phyloP scores from a whole-genome alignment of 1,140 invertebrate genomes.

The Drosophila ambigua region DNA sequence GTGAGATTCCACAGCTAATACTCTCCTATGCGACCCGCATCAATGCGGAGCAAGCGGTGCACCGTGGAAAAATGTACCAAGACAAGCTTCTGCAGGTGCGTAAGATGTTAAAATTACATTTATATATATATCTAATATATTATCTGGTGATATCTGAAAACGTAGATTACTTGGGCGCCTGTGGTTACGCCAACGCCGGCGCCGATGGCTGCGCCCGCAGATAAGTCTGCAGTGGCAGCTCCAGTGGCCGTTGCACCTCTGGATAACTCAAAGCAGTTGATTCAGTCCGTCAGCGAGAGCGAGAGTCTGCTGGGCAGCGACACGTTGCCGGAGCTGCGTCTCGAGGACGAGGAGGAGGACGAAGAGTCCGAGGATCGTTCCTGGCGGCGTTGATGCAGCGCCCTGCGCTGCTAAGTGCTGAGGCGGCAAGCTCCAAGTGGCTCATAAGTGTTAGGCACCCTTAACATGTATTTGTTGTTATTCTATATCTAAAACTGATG shows the following conservation, averaged over 20 bases:
- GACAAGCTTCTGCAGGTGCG: slow-evolving; percentile 80
- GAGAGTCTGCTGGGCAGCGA: slow-evolving; percentile 70
- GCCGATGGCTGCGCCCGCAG: slow-evolving; percentile 62
- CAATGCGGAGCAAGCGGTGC: slow-evolving; percentile 83
- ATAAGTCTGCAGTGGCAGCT: slow-evolving; percentile 34
- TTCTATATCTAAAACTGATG: slow-evolving; percentile 63
- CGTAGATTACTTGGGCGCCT: slow-evolving; percentile 78
- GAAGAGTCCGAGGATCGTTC: slow-evolving; percentile 83
- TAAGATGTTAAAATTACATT: neutral
- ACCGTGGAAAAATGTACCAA: slow-evolving; percentile 82
- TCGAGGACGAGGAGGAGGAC: slow-evolving; percentile 83
- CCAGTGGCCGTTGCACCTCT: slow-evolving; percentile 18
- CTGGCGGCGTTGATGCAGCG: slow-evolving; percentile 82
- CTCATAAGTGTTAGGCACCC: slow-evolving; percentile 59
- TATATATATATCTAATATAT: neutral
- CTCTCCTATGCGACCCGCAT: slow-evolving; percentile 81
- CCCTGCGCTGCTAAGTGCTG: slow-evolving; percentile 38
- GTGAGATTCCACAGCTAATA: slow-evolving; percentile 79
- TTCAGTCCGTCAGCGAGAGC: slow-evolving; percentile 70
- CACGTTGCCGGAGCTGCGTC: slow-evolving; percentile 75
- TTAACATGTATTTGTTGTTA: slow-evolving; percentile 76
- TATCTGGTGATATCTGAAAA: neutral
- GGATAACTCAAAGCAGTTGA: slow-evolving; percentile 62
- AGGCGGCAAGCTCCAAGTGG: slow-evolving; percentile 45
- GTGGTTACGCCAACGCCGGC: slow-evolving; percentile 57